A percentile compares a stretch with the other conserved stretches of the same genome.
Conservation (phyloP, 2,888 invertebrate species). For the Spisula subtruncata region DNA sequence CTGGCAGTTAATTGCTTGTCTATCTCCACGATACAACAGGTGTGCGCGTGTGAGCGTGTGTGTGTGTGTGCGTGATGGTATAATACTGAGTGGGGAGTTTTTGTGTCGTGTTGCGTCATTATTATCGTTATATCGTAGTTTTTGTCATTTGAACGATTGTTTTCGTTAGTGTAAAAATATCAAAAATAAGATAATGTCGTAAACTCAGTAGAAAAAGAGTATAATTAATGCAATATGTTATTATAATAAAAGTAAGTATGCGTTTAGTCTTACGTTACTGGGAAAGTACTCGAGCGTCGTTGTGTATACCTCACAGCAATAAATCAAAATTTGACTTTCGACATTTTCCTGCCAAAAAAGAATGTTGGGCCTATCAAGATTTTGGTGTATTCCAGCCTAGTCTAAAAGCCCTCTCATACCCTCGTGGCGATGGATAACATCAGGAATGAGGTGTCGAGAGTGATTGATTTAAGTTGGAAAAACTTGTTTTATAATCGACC, state of each 20-base stretch:
- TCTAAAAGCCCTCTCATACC: too few relatives aligned
- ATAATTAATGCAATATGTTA: conserved; percentile 24
- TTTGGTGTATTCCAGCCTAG: too few relatives aligned
- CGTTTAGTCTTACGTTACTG: not conserved
- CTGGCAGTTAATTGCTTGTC: conserved; percentile 12
- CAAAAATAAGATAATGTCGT: not conserved
- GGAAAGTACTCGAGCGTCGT: not conserved
- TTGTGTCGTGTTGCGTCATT: not conserved
- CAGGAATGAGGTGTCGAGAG: too few relatives aligned
- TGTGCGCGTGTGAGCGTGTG: conserved; percentile 7
- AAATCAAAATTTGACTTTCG: not conserved
- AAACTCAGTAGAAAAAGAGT: not conserved
- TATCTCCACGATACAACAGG: conserved; percentile 25
- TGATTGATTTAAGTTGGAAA: too few relatives aligned
- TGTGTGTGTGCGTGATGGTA: too few relatives aligned
- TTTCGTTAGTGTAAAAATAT: not conserved
- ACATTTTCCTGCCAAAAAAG: not conserved
- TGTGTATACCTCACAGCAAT: not conserved
- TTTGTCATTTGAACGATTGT: not conserved
- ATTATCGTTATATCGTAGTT: not conserved
- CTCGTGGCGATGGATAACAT: too few relatives aligned
- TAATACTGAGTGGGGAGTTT: too few relatives aligned
- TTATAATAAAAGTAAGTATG: not conserved
- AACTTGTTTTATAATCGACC: too few relatives aligned
- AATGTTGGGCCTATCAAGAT: too few relatives aligned